Evolutionary conservation across 2,888 invertebrate species (phyloP).

Genomic region (Tenthredo notha): DNA sequence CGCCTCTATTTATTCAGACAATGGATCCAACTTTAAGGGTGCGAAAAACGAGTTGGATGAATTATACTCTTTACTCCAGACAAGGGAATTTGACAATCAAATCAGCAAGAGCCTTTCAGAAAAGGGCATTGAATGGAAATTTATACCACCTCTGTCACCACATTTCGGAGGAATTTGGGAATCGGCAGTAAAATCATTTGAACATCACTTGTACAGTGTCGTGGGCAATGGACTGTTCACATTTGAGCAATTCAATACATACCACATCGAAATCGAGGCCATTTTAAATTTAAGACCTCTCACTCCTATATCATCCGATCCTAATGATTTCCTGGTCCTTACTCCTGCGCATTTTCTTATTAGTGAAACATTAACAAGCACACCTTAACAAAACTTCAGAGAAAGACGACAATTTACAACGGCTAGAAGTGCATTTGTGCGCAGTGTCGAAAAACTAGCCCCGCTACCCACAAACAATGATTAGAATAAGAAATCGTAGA

Average conservation of each 20-base stretch:
- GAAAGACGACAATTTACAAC: constrained; percentile 46
- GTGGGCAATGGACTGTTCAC: constrained; percentile 58
- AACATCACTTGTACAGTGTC: constrained; percentile 62
- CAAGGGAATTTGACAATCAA: not conserved
- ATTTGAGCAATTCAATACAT: constrained; percentile 61
- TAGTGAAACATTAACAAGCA: constrained; percentile 52
- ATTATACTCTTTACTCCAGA: constrained; percentile 10
- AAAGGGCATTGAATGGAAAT: constrained; percentile 59
- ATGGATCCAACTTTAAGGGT: constrained; percentile 70
- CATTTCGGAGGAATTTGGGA: constrained; percentile 66
- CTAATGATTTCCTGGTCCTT: constrained; percentile 55
- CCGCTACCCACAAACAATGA: constrained; percentile 35
- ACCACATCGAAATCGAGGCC: constrained; percentile 56
- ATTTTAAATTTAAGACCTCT: constrained; percentile 57
- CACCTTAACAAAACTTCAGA: constrained; percentile 29
- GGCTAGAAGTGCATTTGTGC: not conserved
- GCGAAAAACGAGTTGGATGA: constrained; percentile 64
- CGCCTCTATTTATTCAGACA: constrained; percentile 66
- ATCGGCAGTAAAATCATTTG: constrained; percentile 63
- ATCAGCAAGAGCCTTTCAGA: not conserved
- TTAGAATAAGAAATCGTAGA: not conserved
- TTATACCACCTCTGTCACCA: constrained; percentile 62
- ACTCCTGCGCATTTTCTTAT: constrained; percentile 57
- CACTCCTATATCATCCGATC: constrained; percentile 59
- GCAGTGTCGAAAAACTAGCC: constrained; percentile 37